Base-by-base conservation (phyloP, 2,888 invertebrate genomes). In the Xiphydria camelus region DNA sequence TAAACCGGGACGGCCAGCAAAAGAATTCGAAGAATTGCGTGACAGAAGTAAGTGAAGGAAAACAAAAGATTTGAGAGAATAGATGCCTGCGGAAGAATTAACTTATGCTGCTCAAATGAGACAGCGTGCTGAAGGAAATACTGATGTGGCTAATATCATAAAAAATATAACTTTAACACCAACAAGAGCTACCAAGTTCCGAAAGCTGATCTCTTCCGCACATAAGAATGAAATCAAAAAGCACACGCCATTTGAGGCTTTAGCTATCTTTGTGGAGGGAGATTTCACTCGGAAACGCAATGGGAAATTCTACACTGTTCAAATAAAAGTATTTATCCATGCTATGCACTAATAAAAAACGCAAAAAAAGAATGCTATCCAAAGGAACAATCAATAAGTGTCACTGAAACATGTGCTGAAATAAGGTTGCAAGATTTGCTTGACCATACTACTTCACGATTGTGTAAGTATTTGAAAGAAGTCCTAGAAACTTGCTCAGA, bases 141-240 rank as follows among this genome's bases (percentile, higher is more conserved):
- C 32, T 35, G 47, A 55, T 21, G 45, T 43, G 22, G 44, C 51
- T 6, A 45, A 41, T 33, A 35, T 55, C n/a, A 20, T 55, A 17
- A 54, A 55, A 31, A 37, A 57, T 19, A 58, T 58, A 14, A 47
- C 48, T 45, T 46, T 26, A 47, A 7, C 23, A 7, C 23, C 23
- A 23, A 23, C 23, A 7, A 23, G 23, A 7, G 23, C 23, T 7
- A n/a, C 23, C 33, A 44, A 40, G 36, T 18, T 40, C 33, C 23
- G 23, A 46, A 29, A 52, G 45, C 41, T 25, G 38, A 19, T 21
- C 45, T 10, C 23, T 48, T 38, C 45, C 19, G 22, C 46, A 10
- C 25, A 47, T 12, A 46, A 52, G 33, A 31, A 51, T 1, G 53
- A 55, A 35, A 7, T 7, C 23, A n/a, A 23, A 23, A n/a, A 23